A percentile compares a stretch with the other conserved stretches of the same genome.
Evolutionary conservation across 1,140 invertebrate genomes (phyloP).

Genomic region (Drosophila aff.): DNA sequence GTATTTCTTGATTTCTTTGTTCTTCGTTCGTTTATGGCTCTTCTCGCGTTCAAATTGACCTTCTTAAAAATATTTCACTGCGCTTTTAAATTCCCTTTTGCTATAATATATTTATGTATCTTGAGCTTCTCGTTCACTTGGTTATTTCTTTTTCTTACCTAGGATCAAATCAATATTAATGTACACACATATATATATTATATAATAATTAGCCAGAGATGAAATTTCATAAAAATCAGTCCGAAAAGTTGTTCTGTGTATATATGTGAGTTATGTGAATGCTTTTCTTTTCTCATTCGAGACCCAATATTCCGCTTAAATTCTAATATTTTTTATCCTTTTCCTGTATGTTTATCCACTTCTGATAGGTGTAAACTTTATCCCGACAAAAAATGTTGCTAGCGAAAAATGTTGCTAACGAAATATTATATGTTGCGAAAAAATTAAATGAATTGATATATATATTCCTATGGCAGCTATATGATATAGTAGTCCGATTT

Average conservation of each 20-base stretch:
- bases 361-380: slow-evolving; percentile 28
- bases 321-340: slow-evolving; percentile 38
- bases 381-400: too few relatives aligned
- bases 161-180: slow-evolving; percentile 22
- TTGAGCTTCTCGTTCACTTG: slow-evolving; percentile 28
- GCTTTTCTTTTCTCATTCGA: slow-evolving; percentile 26
- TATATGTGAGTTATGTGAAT: slow-evolving; percentile 26
- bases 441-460: too few relatives aligned
- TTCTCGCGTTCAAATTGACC: slow-evolving; percentile 60
- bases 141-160: slow-evolving; percentile 19
- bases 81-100: slow-evolving; percentile 49
- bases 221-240: slow-evolving; percentile 41
- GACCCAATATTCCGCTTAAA: slow-evolving; percentile 37
- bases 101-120: not conserved
- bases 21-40: slow-evolving; percentile 55
- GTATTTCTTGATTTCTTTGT: slow-evolving; percentile 48
- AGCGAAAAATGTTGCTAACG: too few relatives aligned
- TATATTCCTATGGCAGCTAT: too few relatives aligned
- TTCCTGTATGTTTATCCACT: slow-evolving; percentile 47
- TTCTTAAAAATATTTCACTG: slow-evolving; percentile 36
- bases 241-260: slow-evolving; percentile 33
- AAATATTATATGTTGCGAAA: too few relatives aligned
- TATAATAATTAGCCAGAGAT: slow-evolving; percentile 19
- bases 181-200: not conserved
- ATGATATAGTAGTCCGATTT: too few relatives aligned